phyloP scores from a whole-genome alignment of 2,113 vertebrate species.

The Gasterosteus aculeatus region DNA sequence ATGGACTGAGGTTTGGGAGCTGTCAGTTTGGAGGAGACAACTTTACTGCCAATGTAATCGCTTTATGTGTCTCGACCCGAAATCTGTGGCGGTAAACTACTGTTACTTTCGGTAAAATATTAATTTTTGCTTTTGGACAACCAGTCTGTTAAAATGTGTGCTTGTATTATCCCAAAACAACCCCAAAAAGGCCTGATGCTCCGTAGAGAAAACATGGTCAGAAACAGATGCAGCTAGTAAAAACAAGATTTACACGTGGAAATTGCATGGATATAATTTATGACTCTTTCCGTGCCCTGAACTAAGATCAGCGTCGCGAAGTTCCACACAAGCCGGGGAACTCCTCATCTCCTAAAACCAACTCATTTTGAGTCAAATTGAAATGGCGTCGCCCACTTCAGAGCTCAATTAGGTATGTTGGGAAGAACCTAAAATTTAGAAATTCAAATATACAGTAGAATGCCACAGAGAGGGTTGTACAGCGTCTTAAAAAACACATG shows the following conservation, averaged over 20 bases:
- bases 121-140: conserved; percentile 16
- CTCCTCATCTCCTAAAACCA: conserved; percentile 38
- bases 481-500: not conserved
- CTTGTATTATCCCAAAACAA: conserved; percentile 5
- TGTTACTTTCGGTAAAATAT: not conserved
- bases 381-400: conserved; percentile 32
- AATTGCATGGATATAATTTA: conserved; percentile 59
- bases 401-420: conserved; percentile 26
- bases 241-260: conserved; percentile 50
- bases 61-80: conserved; percentile 56
- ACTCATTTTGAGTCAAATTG: conserved; percentile 32
- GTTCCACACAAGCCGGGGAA: conserved; percentile 42
- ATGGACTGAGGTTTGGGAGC: conserved; percentile 78
- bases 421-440: conserved; percentile 1
- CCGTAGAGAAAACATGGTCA: conserved; percentile 13
- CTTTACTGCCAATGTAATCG: conserved; percentile 75
- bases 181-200: conserved; percentile 7
- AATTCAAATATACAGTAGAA: not conserved
- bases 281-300: conserved; percentile 44
- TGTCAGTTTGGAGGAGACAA: conserved; percentile 76
- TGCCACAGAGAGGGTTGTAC: not conserved
- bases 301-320: conserved; percentile 34
- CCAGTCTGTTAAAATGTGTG: conserved; percentile 8
- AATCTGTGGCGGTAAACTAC: conserved; percentile 37
- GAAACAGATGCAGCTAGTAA: conserved; percentile 53